phyloP scores from a whole-genome alignment of 2,797 vertebrate genomes.

The Pteronotus mesoamericanus region DNA sequence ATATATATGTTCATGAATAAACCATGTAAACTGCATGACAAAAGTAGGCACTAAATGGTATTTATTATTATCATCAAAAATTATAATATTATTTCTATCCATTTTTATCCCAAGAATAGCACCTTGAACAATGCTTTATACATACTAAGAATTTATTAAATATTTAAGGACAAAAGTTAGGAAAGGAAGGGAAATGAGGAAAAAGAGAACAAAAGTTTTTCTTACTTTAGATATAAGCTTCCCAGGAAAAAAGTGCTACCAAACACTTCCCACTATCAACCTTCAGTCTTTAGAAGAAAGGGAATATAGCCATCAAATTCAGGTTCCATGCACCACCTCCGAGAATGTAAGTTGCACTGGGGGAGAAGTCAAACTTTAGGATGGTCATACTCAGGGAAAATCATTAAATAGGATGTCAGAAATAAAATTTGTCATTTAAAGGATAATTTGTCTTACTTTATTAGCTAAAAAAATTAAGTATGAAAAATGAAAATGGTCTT shows the following conservation, averaged over 20 bases:
- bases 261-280: not conserved
- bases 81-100: not conserved
- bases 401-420: not conserved
- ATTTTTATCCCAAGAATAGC: not conserved
- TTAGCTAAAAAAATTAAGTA: not conserved
- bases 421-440: not conserved
- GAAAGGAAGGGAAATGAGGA: not conserved
- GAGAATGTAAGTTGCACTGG: not conserved
- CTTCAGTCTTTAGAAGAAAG: not conserved
- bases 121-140: not conserved
- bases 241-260: not conserved
- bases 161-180: conserved; percentile 24
- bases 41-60: not conserved
- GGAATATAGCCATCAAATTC: not conserved
- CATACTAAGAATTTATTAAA: not conserved
- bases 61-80: not conserved
- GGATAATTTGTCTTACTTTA: not conserved
- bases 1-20: not conserved
- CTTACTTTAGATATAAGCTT: not conserved
- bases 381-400: not conserved
- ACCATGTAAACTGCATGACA: not conserved
- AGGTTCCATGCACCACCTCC: not conserved
- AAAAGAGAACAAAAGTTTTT: not conserved
- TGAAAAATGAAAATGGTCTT: not conserved
- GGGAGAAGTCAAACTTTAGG: not conserved